phyloP scores from a whole-genome alignment of 2,113 vertebrate genomes.

The Toxostoma redivivum region DNA sequence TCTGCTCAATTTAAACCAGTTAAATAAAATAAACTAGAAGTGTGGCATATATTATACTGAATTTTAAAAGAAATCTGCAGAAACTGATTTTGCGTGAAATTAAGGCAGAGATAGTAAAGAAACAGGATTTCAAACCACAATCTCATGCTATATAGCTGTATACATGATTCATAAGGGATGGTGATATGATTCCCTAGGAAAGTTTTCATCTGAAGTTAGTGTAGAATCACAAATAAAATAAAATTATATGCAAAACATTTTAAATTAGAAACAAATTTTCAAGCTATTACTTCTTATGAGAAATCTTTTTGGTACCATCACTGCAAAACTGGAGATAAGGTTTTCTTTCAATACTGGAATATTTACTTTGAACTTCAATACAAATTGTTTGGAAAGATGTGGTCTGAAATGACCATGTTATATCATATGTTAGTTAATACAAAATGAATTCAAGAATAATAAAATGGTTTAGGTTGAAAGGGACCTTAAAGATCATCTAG shows the following conservation, averaged over 20 bases:
- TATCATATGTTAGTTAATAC: neutral
- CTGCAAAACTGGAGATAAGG: neutral
- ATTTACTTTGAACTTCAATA: neutral
- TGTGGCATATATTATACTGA: neutral
- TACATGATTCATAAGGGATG: neutral
- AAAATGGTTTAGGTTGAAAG: neutral
- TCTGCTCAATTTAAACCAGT: neutral
- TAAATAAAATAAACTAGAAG: neutral
- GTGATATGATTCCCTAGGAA: neutral
- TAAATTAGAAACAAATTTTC: neutral
- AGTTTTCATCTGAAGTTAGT: neutral
- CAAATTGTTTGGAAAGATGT: neutral
- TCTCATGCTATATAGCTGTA: neutral
- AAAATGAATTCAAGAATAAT: neutral
- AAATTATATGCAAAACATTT: neutral
- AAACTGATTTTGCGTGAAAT: neutral
- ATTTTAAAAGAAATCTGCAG: neutral
- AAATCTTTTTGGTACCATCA: neutral
- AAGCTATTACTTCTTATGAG: neutral
- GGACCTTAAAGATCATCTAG: neutral
- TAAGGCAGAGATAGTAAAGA: neutral
- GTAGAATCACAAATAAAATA: neutral
- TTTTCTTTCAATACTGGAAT: neutral
- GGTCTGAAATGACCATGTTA: neutral
- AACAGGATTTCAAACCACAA: neutral